Evolutionary conservation across 2,797 vertebrate genomes (phyloP).

Genomic region (Threskiornis aethiopicus): DNA sequence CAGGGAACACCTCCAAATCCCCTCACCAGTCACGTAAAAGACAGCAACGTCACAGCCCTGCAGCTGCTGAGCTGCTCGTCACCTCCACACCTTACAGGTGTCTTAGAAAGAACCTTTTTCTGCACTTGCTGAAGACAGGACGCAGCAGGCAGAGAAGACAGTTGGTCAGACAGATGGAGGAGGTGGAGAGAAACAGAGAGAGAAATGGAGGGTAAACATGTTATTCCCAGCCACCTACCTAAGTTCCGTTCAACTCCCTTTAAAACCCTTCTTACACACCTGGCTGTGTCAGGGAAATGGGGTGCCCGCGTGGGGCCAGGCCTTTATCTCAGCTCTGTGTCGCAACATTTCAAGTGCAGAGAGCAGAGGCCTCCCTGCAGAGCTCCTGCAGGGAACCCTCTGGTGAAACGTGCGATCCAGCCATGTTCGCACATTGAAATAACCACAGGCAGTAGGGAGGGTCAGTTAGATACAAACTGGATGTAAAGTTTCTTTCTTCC

Average conservation of each 20-base stretch:
- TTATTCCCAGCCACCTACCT: background rate
- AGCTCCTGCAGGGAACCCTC: background rate
- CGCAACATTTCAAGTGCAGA: no score
- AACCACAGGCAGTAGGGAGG: background rate
- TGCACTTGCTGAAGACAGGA: background rate
- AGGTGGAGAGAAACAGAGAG: background rate
- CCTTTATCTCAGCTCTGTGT: background rate
- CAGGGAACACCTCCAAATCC: background rate
- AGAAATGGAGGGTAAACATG: background rate
- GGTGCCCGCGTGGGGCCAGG: fast-evolving
- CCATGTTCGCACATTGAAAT: background rate
- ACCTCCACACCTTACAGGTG: background rate
- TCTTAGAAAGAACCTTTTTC: background rate
- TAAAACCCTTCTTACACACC: background rate
- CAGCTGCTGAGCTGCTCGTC: background rate
- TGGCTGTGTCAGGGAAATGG: background rate
- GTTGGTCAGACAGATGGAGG: background rate
- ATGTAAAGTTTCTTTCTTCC: background rate
- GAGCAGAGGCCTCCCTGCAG: background rate
- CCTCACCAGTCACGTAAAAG: background rate
- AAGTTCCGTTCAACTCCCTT: background rate
- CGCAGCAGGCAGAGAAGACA: background rate
- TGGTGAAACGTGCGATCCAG: background rate
- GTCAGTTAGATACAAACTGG: background rate
- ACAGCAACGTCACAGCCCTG: background rate